Evolutionary conservation across 2,797 vertebrate genomes (phyloP), one percentile per base, ranked within the genome.

Genomic region (Carduelis carduelis): DNA sequence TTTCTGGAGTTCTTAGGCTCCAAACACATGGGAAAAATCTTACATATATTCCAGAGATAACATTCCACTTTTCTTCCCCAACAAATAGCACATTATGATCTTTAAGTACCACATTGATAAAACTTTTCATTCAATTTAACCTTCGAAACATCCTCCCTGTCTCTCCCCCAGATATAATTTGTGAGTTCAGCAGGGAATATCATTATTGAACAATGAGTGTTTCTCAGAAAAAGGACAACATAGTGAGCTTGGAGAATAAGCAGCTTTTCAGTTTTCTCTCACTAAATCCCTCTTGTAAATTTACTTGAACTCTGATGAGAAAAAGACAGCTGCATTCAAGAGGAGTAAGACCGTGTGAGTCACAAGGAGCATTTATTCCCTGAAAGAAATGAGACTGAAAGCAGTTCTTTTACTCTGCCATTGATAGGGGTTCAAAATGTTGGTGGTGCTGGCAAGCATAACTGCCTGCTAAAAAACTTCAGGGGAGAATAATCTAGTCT

Each of bases 311-410:
- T 91, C 37, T 68, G 91, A 61, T 55, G 87, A 92, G 76, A 93
- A 95, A 93, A 96, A 93, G 57, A 63, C 75, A 87, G 80, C 77
- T 87, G 52, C 77, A 72, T 96, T 95, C 87, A 96, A 92, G 83
- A 90, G 41, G 56, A 94, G 50, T 77, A 80, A 89, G 72, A 81
- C 63, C n/a, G 4, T 57, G 23, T 96, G 93, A 96, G 87, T 94
- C 87, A 85, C 23, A 90, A 94, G 56, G 46, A 86, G 22, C 24
- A 23, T 83, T 96, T 93, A 78, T 93, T 89, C 72, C 26, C 69
- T 72, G 59, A 87, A 93, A 70, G 59, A 59, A 95, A 77, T 82
- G 70, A 93, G 63, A 85, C 41, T 86, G 77, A 93, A 89, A 50
- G 24, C 35, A 53, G 37, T 49, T 89, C 9, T 90, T 90, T 93